These are phyloP conservation scores for Bergia puertoricense DNA, from an alignment of 92 coral and sea anemone species.

Conservation along the genomic window DNA sequence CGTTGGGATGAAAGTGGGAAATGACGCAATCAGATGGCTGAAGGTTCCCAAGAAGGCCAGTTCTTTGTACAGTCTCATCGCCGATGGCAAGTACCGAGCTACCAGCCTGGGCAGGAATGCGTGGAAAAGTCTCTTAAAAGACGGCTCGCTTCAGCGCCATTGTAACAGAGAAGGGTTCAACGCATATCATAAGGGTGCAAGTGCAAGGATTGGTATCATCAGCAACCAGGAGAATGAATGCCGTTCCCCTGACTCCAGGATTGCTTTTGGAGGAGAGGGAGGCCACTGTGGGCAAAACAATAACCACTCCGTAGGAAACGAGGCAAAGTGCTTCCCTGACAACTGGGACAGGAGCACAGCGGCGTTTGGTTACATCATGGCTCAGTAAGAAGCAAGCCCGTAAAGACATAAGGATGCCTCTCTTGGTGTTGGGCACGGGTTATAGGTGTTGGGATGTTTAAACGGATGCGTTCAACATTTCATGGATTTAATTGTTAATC, in stretches of 20 bases:
- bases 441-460: background rate
- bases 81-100: conserved; percentile 36
- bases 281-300: conserved; percentile 31
- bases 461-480: no score
- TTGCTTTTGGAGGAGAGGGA: conserved; percentile 52
- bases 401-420: background rate
- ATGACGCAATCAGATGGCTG: conserved; percentile 35
- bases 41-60: conserved; percentile 16
- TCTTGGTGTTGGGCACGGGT: background rate
- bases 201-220: conserved; percentile 50
- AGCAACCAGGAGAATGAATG: conserved; percentile 48
- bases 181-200: conserved; percentile 9
- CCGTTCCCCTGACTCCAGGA: conserved; percentile 42
- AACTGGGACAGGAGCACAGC: background rate
- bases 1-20: conserved; percentile 37
- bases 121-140: conserved; percentile 36
- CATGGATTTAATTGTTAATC: no score
- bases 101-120: conserved; percentile 38
- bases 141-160: conserved; percentile 35
- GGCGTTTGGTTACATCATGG: conserved; percentile 27
- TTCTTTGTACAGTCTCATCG: conserved; percentile 43
- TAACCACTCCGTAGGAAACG: conserved; percentile 46
- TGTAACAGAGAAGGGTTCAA: conserved; percentile 53
- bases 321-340: conserved; percentile 40
- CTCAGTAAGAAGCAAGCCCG: background rate